Evolutionary conservation across 2,113 vertebrate genomes (phyloP).

Genomic region (Oenanthe oenanthe): DNA sequence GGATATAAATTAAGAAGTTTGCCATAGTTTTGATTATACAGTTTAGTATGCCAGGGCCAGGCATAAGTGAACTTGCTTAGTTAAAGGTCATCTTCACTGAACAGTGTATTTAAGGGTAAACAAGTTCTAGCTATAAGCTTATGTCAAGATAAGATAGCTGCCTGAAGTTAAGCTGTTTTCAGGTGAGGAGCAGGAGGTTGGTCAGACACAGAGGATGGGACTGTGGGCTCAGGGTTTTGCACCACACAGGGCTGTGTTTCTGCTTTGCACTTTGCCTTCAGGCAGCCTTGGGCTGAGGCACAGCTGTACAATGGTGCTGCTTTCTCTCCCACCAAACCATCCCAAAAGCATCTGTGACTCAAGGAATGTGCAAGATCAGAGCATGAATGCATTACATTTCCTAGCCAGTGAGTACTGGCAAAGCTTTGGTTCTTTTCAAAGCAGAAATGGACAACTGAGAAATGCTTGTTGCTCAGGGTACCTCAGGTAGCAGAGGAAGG

Average conservation of each 20-base stretch:
- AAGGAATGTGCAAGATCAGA: background rate
- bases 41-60: background rate
- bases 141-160: background rate
- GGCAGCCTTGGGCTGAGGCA: background rate
- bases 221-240: background rate
- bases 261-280: background rate
- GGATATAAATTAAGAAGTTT: background rate
- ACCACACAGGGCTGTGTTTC: background rate
- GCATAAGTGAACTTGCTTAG: background rate
- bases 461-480: background rate
- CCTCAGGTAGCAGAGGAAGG: background rate
- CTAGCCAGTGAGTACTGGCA: background rate
- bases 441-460: background rate
- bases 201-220: background rate
- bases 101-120: background rate
- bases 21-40: background rate
- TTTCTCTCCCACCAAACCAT: background rate
- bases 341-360: background rate
- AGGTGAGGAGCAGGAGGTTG: background rate
- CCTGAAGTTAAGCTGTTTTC: background rate
- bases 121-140: background rate
- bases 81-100: background rate
- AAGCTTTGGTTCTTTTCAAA: background rate
- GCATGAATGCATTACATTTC: background rate
- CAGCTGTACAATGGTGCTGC: background rate